Base-by-base conservation (phyloP, 2,113 vertebrate genomes). In the Amphiprion percula region DNA sequence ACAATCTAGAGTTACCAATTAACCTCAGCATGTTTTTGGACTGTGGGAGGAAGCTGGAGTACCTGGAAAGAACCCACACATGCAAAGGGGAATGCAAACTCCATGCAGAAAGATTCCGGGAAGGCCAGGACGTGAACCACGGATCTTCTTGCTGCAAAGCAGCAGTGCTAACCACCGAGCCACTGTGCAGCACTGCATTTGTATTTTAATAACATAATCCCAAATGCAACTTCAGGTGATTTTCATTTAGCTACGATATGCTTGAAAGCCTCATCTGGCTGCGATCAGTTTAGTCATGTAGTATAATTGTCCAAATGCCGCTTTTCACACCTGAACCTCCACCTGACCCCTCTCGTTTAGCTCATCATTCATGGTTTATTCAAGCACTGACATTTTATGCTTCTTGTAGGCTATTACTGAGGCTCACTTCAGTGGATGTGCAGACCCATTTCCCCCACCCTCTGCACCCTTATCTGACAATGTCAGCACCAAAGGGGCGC, bases 371-470 rank as follows among this genome's bases (percentile, higher is more conserved):
- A 44, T 16, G 54, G 55, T 85, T 90, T 75, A 76, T 77, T 83
- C 74, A 59, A 72, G 65, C 73, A 0, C 9, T 76, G 82, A 92
- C 83, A 87, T 88, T 87, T 83, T 17, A 68, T 24, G 73, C 85
- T 82, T 75, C 47, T 75, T 30, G 59, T 24, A 11, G 73, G 76
- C 77, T 46, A 33, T 67, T 66, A 60, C 79, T 72, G 79, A 74
- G 49, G 68, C 63, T 68, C 60, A 63, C 21, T 63, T 54, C 50
- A 41, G 28, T 58, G 30, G 23, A 39, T 17, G 49, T 47, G 12
- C 61, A 46, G 23, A 24, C 28, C n/a, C 21, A 15, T 39, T 71
- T 55, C 69, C 16, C 24, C 26, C 21, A 12, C 69, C 58, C 72
- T 16, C 19, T 21, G 24, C 30, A 67, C 52, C 65, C 67, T 64